Percentiles rank a stretch among this genome's conserved stretches.
phyloP scores from a whole-genome alignment of 2,888 invertebrate genomes.

The Volucella zonaria region DNA sequence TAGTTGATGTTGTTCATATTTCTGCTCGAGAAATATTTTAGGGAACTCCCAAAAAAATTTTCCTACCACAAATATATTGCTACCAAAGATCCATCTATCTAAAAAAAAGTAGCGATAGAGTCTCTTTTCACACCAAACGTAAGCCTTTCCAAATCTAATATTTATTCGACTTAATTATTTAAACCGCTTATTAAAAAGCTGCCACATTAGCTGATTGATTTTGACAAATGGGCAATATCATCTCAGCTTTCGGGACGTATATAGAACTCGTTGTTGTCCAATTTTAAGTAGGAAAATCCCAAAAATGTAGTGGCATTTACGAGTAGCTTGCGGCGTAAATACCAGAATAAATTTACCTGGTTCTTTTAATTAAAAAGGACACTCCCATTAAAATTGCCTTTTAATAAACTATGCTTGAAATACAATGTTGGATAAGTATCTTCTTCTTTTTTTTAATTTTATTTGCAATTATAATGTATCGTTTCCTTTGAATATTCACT shows the following conservation, averaged over 20 bases:
- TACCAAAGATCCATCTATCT: too few relatives aligned
- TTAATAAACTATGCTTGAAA: not conserved
- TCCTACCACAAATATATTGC: too few relatives aligned
- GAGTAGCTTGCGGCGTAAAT: not conserved
- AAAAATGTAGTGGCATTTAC: too few relatives aligned
- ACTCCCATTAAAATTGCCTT: not conserved
- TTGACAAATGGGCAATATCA: not conserved
- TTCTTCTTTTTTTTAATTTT: not conserved
- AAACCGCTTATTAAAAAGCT: not conserved
- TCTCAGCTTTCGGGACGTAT: not conserved
- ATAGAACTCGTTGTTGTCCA: not conserved
- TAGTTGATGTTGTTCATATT: too few relatives aligned
- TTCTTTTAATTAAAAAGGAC: slow-evolving; percentile 4
- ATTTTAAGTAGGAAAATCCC: not conserved
- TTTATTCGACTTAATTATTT: too few relatives aligned
- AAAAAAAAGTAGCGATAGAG: too few relatives aligned
- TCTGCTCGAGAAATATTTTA: too few relatives aligned
- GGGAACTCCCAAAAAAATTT: too few relatives aligned
- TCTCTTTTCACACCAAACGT: too few relatives aligned
- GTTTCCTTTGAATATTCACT: not conserved
- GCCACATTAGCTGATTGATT: not conserved
- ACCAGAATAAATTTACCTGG: slow-evolving; percentile 3
- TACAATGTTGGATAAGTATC: not conserved
- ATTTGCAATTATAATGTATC: not conserved
- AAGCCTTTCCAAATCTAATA: too few relatives aligned